Evolutionary conservation across 2,113 vertebrate species (phyloP), one percentile per base, ranked within the genome.

Genomic region (Leptosomus discolor): DNA sequence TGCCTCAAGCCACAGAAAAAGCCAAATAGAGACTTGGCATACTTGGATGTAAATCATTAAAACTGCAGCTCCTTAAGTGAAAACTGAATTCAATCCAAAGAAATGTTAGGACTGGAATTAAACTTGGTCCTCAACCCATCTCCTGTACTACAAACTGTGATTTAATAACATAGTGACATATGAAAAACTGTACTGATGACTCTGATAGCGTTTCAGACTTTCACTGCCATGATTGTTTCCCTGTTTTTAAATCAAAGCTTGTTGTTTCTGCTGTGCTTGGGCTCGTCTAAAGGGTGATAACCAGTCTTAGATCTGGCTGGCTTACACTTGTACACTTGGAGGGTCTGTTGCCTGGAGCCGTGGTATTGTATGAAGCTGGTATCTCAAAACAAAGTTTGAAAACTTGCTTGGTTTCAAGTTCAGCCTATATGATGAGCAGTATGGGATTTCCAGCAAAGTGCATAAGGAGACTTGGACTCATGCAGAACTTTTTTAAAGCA

Each of bases 1-100:
- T 65, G 91, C 86, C 91, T 95, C 73, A 79, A 92, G 86, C 77
- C 53, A 90, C 67, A 87, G 92, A 91, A 92, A 94, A 95, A 85
- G 53, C 21, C 53, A 69, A 73, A 91, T 8, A 90, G 50, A 91
- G 74, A 71, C 81, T 83, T 90, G 80, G 77, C 6, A 0, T 76
- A 36, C 53, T 61, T 95, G 81, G 50, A 65, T 83, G 23, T 94
- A 92, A 91, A 96, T 96, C 30, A 79, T 90, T 95, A 94, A 89
- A 92, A 95, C 65, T 91, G 65, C 80, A 95, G 39, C 57, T 94
- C 43, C n/a, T 89, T 94, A 92, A 94, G 92, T 8, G 32, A 91
- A 86, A 73, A 60, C 34, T 90, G 65, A 92, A 79, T 85, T 94
- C 53, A 67, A 34, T 92, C 65, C 70, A 65, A 91, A 89, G 68